These are phyloP conservation scores for Xenopus petersii DNA, from an alignment of 2,797 vertebrate species.

Conservation along the genomic window DNA sequence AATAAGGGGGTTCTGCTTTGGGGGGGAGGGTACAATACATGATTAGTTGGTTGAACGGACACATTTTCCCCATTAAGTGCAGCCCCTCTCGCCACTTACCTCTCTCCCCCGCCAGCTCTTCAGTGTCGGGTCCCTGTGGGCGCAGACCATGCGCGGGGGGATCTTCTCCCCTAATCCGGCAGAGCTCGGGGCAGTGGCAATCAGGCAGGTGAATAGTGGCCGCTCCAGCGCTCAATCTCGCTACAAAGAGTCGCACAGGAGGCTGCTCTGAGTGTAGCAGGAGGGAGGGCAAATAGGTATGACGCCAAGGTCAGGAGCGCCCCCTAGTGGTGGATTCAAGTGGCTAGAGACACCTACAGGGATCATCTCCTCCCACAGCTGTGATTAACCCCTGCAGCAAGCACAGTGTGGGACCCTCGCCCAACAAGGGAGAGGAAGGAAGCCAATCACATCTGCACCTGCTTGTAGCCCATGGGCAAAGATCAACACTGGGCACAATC, in stretches of 20 bases:
- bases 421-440: too few relatives aligned
- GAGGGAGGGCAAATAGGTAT: slow-evolving; percentile 59
- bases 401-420: too few relatives aligned
- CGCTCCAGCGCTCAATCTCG: neutral
- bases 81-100: slow-evolving; percentile 19
- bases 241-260: slow-evolving; percentile 43
- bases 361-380: neutral
- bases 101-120: slow-evolving; percentile 8
- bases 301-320: slow-evolving; percentile 48
- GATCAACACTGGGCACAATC: too few relatives aligned
- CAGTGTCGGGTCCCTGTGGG: neutral
- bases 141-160: slow-evolving; percentile 14
- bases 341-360: neutral
- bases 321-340: slow-evolving; percentile 22
- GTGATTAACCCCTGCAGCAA: too few relatives aligned
- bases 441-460: too few relatives aligned
- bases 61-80: too few relatives aligned
- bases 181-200: slow-evolving; percentile 11
- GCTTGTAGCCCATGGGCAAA: too few relatives aligned
- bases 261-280: slow-evolving; percentile 49
- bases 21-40: too few relatives aligned
- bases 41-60: too few relatives aligned
- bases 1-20: too few relatives aligned
- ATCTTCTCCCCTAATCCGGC: neutral
- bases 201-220: slow-evolving; percentile 35